Evolutionary conservation across 2,797 vertebrate genomes (phyloP).

Genomic region (Malurus leucopterus): DNA sequence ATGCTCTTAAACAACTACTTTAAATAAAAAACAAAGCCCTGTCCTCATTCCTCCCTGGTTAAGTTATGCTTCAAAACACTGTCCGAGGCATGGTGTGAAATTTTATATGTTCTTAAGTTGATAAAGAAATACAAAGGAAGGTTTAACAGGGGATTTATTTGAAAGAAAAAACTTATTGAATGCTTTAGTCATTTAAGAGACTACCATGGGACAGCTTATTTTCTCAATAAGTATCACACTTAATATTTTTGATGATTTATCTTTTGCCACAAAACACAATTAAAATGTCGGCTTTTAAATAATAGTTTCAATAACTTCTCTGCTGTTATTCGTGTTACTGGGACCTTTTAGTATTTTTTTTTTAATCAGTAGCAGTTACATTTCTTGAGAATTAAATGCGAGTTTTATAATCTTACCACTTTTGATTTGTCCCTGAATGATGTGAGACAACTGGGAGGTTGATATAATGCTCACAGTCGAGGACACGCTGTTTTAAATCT

Average conservation of each 20-base stretch:
- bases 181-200: conserved; percentile 36
- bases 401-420: conserved; percentile 52
- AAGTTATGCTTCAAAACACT: neutral
- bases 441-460: conserved; percentile 32
- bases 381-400: conserved; percentile 64
- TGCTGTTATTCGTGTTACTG: conserved; percentile 16
- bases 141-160: neutral
- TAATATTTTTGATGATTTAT: conserved; percentile 48
- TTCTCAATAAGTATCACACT: conserved; percentile 39
- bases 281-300: conserved; percentile 59
- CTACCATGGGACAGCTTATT: conserved; percentile 20
- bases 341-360: conserved; percentile 45
- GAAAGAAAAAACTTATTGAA: neutral
- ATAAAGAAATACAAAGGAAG: neutral
- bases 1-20: neutral
- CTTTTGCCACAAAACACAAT: conserved; percentile 56
- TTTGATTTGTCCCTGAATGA: conserved; percentile 50
- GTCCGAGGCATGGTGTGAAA: neutral
- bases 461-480: conserved; percentile 25
- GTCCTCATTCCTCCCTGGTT: neutral
- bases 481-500: conserved; percentile 43
- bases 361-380: conserved; percentile 36
- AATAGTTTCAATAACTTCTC: conserved; percentile 55
- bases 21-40: neutral
- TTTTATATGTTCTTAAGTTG: neutral